Evolutionary conservation across 2,113 vertebrate genomes (phyloP).

Genomic region (Baryphthengus martii): DNA sequence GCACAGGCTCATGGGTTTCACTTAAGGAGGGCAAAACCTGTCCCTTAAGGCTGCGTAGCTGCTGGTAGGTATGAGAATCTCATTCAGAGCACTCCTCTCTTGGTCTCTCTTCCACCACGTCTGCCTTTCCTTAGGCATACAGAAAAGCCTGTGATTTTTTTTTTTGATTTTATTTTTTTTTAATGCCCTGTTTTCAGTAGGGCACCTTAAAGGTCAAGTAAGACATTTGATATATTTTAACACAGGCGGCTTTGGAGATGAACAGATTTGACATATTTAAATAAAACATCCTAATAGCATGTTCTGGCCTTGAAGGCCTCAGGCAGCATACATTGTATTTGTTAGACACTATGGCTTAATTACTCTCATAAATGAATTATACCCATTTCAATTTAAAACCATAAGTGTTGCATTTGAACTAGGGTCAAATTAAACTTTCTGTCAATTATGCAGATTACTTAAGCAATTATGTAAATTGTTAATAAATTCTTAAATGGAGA

Average conservation of each 20-base stretch:
- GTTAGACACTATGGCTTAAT: slow-evolving; percentile 85
- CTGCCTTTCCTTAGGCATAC: neutral
- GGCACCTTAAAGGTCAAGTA: slow-evolving; percentile 73
- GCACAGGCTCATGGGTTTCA: neutral
- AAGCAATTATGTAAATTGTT: slow-evolving; percentile 82
- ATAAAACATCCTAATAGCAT: slow-evolving; percentile 80
- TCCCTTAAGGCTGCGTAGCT: neutral
- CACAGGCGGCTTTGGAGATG: slow-evolving; percentile 64
- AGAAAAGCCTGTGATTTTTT: slow-evolving; percentile 9
- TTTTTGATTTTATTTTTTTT: neutral
- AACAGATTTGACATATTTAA: slow-evolving; percentile 81
- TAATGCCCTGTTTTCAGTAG: slow-evolving; percentile 46
- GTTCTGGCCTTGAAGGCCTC: slow-evolving; percentile 78
- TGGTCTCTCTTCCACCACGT: neutral
- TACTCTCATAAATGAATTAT: slow-evolving; percentile 91
- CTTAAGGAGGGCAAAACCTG: neutral
- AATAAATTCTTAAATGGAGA: slow-evolving; percentile 80
- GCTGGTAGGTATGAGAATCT: neutral
- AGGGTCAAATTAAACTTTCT: slow-evolving; percentile 82
- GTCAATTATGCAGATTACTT: slow-evolving; percentile 81
- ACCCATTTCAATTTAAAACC: slow-evolving; percentile 84
- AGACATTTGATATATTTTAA: slow-evolving; percentile 74
- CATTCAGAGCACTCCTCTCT: neutral
- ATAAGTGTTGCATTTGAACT: slow-evolving; percentile 82
- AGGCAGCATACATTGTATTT: slow-evolving; percentile 81